A percentile compares a stretch with the other conserved stretches of the same genome.
Evolutionary conservation across 2,113 vertebrate species (phyloP).

Genomic region (Urocynchramus pylzowi): DNA sequence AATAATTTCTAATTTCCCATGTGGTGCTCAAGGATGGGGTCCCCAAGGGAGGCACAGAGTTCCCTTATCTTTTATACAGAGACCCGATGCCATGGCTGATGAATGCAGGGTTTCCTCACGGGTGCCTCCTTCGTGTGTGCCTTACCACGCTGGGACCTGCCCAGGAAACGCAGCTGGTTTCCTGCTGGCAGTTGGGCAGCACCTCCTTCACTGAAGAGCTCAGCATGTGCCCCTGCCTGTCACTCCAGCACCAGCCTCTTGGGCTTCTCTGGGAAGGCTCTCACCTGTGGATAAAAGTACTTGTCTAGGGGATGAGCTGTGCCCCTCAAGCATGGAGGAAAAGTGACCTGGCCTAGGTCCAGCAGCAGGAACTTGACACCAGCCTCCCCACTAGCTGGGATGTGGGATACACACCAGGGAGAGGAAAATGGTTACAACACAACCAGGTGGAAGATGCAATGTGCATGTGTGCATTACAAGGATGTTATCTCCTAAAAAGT

Average conservation of each 20-base stretch:
- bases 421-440: background rate
- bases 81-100: rapidly evolving
- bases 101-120: background rate
- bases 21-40: background rate
- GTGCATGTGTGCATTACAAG: background rate
- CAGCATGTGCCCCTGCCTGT: background rate
- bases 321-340: rapidly evolving
- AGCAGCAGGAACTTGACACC: rapidly evolving
- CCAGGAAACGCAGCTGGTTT: constrained; percentile 43
- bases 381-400: background rate
- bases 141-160: background rate
- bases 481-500: background rate
- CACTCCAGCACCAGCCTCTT: background rate
- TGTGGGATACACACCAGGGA: background rate
- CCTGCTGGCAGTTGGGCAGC: background rate
- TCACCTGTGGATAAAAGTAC: rapidly evolving
- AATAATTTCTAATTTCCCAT: background rate
- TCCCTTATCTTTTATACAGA: background rate
- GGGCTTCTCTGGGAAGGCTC: background rate
- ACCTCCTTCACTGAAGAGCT: background rate
- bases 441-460: background rate
- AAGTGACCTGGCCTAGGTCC: rapidly evolving
- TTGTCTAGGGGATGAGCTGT: background rate
- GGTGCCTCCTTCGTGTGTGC: background rate
- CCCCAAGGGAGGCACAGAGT: background rate